Evolutionary conservation across 2,113 vertebrate species (phyloP), one percentile per base, ranked within the genome.

Genomic region (Pandion haliaetus): DNA sequence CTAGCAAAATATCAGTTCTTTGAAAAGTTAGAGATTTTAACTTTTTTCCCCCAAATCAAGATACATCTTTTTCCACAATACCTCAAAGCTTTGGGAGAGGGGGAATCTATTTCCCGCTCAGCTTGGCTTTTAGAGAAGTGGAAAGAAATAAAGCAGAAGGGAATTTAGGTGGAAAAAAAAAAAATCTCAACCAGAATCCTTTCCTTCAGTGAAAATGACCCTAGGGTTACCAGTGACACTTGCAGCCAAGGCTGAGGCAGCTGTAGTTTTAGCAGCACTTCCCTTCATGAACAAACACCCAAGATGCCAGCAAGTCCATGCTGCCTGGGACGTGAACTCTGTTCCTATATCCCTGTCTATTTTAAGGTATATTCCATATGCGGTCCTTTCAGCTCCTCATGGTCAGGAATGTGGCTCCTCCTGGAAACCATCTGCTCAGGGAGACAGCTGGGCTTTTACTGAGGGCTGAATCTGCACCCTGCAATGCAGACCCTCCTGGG

Each of bases 341-440:
- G 54, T 74, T 73, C 45, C 78, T 81, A 0, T 88, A 69, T 72
- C 86, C 78, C 87, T 72, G 77, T 59, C 91, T 95, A 94, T 95
- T 96, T 95, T 93, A 93, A 97, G 93, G 66, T 29, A 65, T 65
- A 38, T 49, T 36, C 58, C 32, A 2, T 73, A 58, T 4, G 2
- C 0, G 3, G 62, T 36, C 40, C 69, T 72, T 91, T 82, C 66
- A 82, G 52, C 44, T 91, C 66, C 71, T 84, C 66, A 49, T 2
- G 18, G 67, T 52, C 62, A 77, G 76, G 79, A 96, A 90, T 77
- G 88, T n/a, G 69, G 69, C 72, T 83, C 71, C 79, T 96, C 57
- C 50, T 93, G 92, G 95, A 92, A 95, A 40, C 76, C 82, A 66
- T 84, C 85, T 85, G 62, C 59, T 94, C 29, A 9, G 55, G 42